Percentiles rank a stretch among this genome's conserved stretches.
Conservation (phyloP, 2,888 invertebrate genomes). For the Nemapogon koenigi region DNA sequence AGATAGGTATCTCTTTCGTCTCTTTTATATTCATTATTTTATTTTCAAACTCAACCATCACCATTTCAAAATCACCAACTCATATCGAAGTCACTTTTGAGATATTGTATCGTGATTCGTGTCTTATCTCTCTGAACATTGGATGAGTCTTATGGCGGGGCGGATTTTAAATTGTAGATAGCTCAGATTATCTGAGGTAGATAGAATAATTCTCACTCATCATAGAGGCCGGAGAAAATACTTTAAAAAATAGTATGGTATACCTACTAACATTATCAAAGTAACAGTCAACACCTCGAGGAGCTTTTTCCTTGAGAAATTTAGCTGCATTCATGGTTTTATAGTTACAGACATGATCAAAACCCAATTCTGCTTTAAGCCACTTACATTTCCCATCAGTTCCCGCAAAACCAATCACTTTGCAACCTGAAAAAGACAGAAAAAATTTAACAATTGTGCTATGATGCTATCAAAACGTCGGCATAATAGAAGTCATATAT, state of each 20-base stretch:
- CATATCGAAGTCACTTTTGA: too few species aligned
- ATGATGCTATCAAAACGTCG: background rate
- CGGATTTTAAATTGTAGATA: too few species aligned
- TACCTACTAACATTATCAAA: slow-evolving; percentile 72
- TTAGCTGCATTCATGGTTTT: slow-evolving; percentile 63
- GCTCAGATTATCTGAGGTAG: too few species aligned
- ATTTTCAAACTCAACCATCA: too few species aligned
- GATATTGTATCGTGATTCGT: too few species aligned
- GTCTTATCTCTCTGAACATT: too few species aligned
- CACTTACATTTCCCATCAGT: slow-evolving; percentile 74
- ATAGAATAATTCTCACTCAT: too few species aligned
- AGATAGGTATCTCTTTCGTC: too few species aligned
- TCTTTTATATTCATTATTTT: too few species aligned
- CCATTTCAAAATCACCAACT: too few species aligned
- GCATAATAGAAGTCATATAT: background rate
- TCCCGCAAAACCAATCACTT: slow-evolving; percentile 75
- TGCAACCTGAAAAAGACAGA: slow-evolving; percentile 52
- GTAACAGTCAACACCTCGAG: slow-evolving; percentile 77
- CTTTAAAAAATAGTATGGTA: background rate
- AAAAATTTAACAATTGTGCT: slow-evolving; percentile 5
- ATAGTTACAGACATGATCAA: slow-evolving; percentile 76
- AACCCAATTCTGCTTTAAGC: slow-evolving; percentile 68
- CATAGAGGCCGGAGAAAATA: too few species aligned
- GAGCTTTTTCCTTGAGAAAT: slow-evolving; percentile 67
- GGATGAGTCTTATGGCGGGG: too few species aligned